These are phyloP conservation scores for Frankliniella intonsa DNA, from an alignment of 2,888 invertebrate genomes.

Conservation along the genomic window DNA sequence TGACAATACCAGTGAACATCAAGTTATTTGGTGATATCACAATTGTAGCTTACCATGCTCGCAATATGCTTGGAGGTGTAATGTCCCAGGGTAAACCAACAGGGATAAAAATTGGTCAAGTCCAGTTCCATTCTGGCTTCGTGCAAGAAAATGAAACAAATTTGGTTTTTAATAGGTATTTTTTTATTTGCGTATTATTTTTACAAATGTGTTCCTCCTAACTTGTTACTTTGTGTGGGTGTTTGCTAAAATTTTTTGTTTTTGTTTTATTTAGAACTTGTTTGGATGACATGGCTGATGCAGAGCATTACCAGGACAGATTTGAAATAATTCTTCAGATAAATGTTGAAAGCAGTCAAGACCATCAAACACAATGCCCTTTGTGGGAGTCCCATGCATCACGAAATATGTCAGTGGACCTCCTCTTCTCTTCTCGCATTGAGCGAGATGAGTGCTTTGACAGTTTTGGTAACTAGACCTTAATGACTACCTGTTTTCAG, in stretches of 20 bases:
- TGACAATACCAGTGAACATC: slow-evolving; percentile 65
- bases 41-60: slow-evolving; percentile 74
- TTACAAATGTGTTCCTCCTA: not conserved
- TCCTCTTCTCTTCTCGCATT: slow-evolving; percentile 69
- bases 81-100: slow-evolving; percentile 61
- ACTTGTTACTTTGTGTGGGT: not conserved
- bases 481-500: not conserved
- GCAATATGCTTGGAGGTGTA: slow-evolving; percentile 75
- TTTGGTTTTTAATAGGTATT: slow-evolving; percentile 65
- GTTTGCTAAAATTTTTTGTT: not conserved
- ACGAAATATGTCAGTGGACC: slow-evolving; percentile 51
- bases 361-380: slow-evolving; percentile 60
- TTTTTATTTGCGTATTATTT: too few relatives aligned
- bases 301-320: slow-evolving; percentile 52
- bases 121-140: slow-evolving; percentile 88
- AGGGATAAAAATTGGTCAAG: slow-evolving; percentile 78
- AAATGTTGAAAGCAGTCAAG: not conserved
- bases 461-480: slow-evolving; percentile 62
- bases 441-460: slow-evolving; percentile 81
- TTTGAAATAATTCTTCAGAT: slow-evolving; percentile 41
- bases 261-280: slow-evolving; percentile 54
- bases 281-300: slow-evolving; percentile 74
- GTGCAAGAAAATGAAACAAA: slow-evolving; percentile 67
- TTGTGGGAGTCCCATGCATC: slow-evolving; percentile 69
- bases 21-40: slow-evolving; percentile 83